Base-by-base conservation (phyloP, 2,113 vertebrate species). In the Crotalus viridis region DNA sequence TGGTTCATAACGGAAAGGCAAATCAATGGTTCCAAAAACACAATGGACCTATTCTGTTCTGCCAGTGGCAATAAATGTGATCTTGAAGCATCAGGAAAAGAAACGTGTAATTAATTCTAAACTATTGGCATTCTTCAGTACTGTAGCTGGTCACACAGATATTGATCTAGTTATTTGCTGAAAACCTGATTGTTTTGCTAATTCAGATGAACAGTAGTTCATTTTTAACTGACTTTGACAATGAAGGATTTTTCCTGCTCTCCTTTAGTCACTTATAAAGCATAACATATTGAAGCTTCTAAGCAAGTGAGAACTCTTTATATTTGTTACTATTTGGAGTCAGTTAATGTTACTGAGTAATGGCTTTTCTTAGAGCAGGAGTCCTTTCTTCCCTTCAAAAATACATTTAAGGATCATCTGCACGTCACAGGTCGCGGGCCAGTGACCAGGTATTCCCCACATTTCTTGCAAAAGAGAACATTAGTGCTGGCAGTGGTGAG, bases 101-200 rank as follows among this genome's bases (percentile, higher is more conserved):
- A 88, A 69, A 74, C 59, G 7, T 69, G n/a, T 46, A 55, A 92
- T 89, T 92, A 88, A 92, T 81, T 54, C 43, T 52, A 74, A 89
- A n/a, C 51, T 56, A 89, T 92, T 92, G 88, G 61, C 91, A 92
- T 81, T 92, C 61, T 81, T 21, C 8, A 56, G 22, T 81, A 74
- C 74, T 48, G 39, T 81, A 89, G 52, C 51, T 46, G 54, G 10
- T 26, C 91, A 88, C 28, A 24, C 48, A 88, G 86, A 54, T 92
- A 88, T 92, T 74, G 86, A 92, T 92, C 91, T 92, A 19, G 28
- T 88, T 39, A 92, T 55, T 46, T 55, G n/a, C n/a, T 88, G 86
- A 74, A 92, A 88, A 88, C 48, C 43, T 69, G 86, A 92, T 87
- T 26, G 33, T 33, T 88, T 92, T 88, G 48, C 22, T 69, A 92